Evolutionary conservation across 1,140 invertebrate genomes (phyloP).

Genomic region (Euglossa dilemma): DNA sequence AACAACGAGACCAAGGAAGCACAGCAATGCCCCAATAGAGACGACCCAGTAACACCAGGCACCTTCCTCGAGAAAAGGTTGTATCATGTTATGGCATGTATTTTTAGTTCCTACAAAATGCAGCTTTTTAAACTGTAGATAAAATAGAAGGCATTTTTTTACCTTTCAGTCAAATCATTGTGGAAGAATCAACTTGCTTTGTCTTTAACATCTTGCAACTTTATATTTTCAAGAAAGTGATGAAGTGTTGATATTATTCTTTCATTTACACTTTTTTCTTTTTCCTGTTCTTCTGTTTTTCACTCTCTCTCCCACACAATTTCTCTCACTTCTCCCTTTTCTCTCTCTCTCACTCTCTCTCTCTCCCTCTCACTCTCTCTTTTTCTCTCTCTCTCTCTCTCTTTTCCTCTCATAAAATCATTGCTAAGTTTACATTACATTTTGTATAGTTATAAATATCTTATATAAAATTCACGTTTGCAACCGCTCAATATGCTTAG

Average conservation of each 20-base stretch:
- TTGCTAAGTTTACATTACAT: background rate
- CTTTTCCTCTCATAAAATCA: background rate
- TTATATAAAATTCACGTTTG: background rate
- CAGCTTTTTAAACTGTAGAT: background rate
- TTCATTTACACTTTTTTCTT: background rate
- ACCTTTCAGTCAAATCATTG: conserved; percentile 20
- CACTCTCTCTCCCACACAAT: no score
- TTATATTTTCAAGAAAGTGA: background rate
- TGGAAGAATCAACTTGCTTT: background rate
- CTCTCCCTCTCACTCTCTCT: background rate
- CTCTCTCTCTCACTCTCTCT: background rate
- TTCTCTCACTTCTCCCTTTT: background rate
- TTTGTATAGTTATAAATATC: background rate
- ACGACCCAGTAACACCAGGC: conserved; percentile 79
- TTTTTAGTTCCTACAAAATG: background rate
- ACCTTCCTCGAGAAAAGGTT: conserved; percentile 69
- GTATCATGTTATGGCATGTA: conserved; percentile 67
- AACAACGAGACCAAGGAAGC: conserved; percentile 77
- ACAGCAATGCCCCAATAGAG: conserved; percentile 74
- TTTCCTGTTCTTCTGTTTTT: background rate
- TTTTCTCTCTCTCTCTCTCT: background rate
- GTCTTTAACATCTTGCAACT: background rate
- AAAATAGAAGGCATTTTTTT: background rate
- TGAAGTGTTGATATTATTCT: background rate
- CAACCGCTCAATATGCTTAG: no score